Evolutionary conservation across 35 echinoderm and acorn worm species (phyloP).

Genomic region (Heliocidaris tuberculata): DNA sequence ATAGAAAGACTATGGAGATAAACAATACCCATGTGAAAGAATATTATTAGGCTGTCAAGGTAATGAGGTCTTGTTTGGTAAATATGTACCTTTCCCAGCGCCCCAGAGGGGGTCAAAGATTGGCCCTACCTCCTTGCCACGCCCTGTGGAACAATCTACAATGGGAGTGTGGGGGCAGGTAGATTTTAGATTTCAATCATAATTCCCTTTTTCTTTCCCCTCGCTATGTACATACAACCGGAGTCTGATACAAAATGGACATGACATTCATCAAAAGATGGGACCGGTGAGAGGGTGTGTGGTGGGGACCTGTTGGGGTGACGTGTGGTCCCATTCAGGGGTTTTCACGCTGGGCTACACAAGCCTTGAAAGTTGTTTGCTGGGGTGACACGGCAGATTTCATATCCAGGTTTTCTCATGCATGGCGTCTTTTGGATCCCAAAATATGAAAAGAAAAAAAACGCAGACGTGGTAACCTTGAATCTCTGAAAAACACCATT

Average conservation of each 20-base stretch:
- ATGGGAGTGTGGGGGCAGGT: slow-evolving; percentile 40
- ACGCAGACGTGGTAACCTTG: background rate
- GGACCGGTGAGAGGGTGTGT: background rate
- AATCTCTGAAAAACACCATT: background rate
- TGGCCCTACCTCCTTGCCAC: slow-evolving; percentile 37
- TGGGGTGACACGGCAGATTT: slow-evolving; percentile 25
- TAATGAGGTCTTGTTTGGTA: slow-evolving; percentile 37
- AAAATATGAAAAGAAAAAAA: slow-evolving; percentile 2
- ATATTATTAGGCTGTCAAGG: slow-evolving; percentile 3
- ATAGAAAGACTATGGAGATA: background rate
- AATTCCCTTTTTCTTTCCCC: background rate
- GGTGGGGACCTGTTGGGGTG: background rate
- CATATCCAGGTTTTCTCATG: background rate
- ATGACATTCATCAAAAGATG: slow-evolving; percentile 20
- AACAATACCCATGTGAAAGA: background rate
- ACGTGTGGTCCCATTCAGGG: slow-evolving; percentile 36
- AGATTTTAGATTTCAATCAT: background rate
- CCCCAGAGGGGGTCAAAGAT: slow-evolving; percentile 44
- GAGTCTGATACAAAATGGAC: background rate
- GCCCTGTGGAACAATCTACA: slow-evolving; percentile 5
- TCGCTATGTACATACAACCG: background rate
- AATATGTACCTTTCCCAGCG: slow-evolving; percentile 37
- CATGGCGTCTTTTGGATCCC: background rate
- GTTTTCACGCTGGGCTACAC: slow-evolving; percentile 24
- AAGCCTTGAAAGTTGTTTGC: slow-evolving; percentile 43